Base-by-base conservation (phyloP, 2,113 vertebrate species). In the Sturnira hondurensis region DNA sequence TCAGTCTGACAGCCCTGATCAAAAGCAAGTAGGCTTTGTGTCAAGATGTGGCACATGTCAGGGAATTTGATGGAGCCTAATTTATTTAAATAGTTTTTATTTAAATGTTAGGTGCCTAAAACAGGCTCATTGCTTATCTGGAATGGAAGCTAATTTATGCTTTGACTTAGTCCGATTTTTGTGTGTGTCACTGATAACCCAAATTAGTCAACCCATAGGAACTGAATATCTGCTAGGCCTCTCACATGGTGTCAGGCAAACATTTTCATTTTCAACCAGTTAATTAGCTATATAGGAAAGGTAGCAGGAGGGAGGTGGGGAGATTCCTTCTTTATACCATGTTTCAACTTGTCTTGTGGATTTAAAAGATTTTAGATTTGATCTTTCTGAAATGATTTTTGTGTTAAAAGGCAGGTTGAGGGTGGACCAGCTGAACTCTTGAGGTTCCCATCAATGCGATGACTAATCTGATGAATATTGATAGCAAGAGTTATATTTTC, bases 91-190 rank as follows among this genome's bases (percentile, higher is more conserved):
- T 78, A 84, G 15, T 68, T 91, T 93, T 89, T 54, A 83, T 73
- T 93, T 93, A 87, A 92, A 84, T 81, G 16, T 81, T 88, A 86
- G 61, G 16, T 92, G 68, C 71, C 38, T 85, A 67, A 92, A 67
- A 92, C 22, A 86, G 26, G 22, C 20, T 82, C 43, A 28, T 58
- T 61, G 24, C 81, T 87, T 85, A 77, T 70, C 65, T 38, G 41
- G 67, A 92, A 67, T 78, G 56, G 77, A 93, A 97, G 70, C 7
- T 88, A 95, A 89, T 97, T 96, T 92, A n/a, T 84, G 91, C 68
- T 65, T 92, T 90, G 81, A 63, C n/a, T 71, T 52, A 38, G 41
- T 54, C 20, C 94, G 52, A 67, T 43, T 33, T 89, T 77, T 43
- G 5, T 89, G 38, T 58, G 68, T 83, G 74, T 76, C 6, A 67